Percentiles rank a stretch among this genome's conserved stretches.
Evolutionary conservation across 92 coral and sea anemone genomes (phyloP).

Genomic region (Epizoanthus scotinus): DNA sequence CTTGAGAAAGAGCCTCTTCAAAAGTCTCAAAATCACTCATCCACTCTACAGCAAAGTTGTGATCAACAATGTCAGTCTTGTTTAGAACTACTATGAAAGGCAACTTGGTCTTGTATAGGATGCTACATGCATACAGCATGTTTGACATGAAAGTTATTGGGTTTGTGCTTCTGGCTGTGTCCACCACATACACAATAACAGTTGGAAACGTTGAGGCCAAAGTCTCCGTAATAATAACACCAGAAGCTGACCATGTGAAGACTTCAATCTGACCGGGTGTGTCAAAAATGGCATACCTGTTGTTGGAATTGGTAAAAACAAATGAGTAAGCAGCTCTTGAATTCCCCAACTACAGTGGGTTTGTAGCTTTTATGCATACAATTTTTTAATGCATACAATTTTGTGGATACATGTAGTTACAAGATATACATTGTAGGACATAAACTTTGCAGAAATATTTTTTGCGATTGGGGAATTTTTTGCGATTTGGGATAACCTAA

Average conservation of each 20-base stretch:
- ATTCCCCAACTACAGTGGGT: too few species aligned
- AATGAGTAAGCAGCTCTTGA: background rate
- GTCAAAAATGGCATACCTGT: slow-evolving; percentile 91
- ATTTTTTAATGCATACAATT: too few species aligned
- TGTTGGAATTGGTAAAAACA: background rate
- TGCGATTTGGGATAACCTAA: too few species aligned
- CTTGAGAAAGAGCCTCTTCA: slow-evolving; percentile 92
- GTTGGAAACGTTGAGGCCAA: slow-evolving; percentile 95
- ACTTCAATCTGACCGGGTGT: slow-evolving; percentile 99
- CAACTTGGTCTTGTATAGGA: slow-evolving; percentile 89
- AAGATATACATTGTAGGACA: too few species aligned
- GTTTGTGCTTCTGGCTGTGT: slow-evolving; percentile 88
- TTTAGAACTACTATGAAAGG: slow-evolving; percentile 86
- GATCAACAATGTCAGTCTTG: slow-evolving; percentile 97
- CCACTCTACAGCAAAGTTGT: slow-evolving; percentile 94
- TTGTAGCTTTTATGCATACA: too few species aligned
- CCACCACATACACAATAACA: slow-evolving; percentile 88
- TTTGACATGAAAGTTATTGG: slow-evolving; percentile 98
- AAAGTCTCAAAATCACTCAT: slow-evolving; percentile 93
- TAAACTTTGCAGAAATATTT: too few species aligned
- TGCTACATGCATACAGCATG: slow-evolving; percentile 98
- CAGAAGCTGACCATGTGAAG: slow-evolving; percentile 99
- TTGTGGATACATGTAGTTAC: too few species aligned
- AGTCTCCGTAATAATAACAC: slow-evolving; percentile 91
- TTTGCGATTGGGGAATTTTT: too few species aligned